Evolutionary conservation across 2,888 invertebrate genomes (phyloP).

Genomic region (Leptopilina myrica): DNA sequence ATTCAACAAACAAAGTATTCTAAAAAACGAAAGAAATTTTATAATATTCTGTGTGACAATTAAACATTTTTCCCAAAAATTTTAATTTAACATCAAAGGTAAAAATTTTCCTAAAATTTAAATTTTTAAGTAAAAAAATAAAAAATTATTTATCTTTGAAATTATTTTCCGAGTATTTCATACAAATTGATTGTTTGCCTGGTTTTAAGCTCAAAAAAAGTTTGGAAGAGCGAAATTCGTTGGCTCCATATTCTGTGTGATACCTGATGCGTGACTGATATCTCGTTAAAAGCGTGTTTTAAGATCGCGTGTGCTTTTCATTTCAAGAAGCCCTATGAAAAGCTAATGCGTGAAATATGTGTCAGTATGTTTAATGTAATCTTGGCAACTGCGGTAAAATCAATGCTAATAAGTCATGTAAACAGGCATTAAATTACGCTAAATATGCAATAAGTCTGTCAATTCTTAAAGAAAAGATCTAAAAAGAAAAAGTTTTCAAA

Average conservation of each 20-base stretch:
- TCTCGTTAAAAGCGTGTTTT: constrained; percentile 44
- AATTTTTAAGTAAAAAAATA: too few relatives aligned
- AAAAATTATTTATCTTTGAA: too few relatives aligned
- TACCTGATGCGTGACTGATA: constrained; percentile 21
- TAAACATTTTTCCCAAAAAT: too few relatives aligned
- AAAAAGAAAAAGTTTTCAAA: too few relatives aligned
- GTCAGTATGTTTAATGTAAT: constrained; percentile 15
- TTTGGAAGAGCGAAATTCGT: not conserved
- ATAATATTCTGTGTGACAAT: too few relatives aligned
- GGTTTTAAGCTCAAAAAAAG: not conserved
- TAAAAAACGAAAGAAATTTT: too few relatives aligned
- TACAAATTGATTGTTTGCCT: not conserved
- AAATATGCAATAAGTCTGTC: too few relatives aligned
- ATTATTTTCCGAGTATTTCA: not conserved
- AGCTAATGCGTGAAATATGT: constrained; percentile 30
- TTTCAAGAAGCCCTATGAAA: constrained; percentile 56
- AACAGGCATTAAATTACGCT: too few relatives aligned
- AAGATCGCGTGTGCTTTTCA: constrained; percentile 54
- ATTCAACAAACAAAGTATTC: too few relatives aligned
- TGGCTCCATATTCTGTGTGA: constrained; percentile 12
- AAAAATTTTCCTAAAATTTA: too few relatives aligned
- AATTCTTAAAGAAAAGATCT: too few relatives aligned
- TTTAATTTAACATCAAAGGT: too few relatives aligned
- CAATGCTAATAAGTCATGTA: constrained; percentile 1
- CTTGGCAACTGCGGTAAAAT: constrained; percentile 1